Evolutionary conservation across 2,797 vertebrate genomes (phyloP), one percentile per base, ranked within the genome.

Genomic region (Coregonus ussuriensis): DNA sequence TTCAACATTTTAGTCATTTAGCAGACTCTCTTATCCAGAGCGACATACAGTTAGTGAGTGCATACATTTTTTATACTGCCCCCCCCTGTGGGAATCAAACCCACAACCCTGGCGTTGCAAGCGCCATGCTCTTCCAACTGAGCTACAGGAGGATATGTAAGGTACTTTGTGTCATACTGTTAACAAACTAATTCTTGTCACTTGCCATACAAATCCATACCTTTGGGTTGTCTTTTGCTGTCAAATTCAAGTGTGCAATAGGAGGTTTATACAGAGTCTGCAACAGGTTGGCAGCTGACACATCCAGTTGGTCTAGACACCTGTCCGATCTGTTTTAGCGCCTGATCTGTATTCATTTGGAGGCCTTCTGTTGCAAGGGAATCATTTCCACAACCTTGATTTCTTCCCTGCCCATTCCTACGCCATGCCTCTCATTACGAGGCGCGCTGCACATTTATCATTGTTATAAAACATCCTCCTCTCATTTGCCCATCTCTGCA

Each of bases 401-500:
- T 15, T 31, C 29, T 13, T 31, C 63, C 63, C 13, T 31, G 7
- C 63, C 29, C 63, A 25, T 31, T 29, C 65, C 31, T 33, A 31
- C 31, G 31, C 14, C 9, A 14, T 15, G 9, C 25, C 65, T 16
- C 53, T 74, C 56, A 63, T 74, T 37, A 59, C 53, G n/a, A n/a
- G 53, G 53, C 47, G 18, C 9, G 52, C 41, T 62, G 6, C 11
- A 74, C 72, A 74, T 74, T 74, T 62, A 63, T 74, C 54, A 74
- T 74, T 74, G 7, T 74, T 74, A 74, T 35, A 74, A 74, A 29
- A 14, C 53, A 74, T 74, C 54, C 15, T 35, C 15, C 54, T 74
- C 33, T 62, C 52, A 59, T 59, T 59, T 59, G 18, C 16, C 56
- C 56, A 25, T 51, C 21, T 54, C 7, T 59, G 56, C 56, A 47